A percentile compares a stretch with the other conserved stretches of the same genome.
phyloP scores from a whole-genome alignment of 2,888 invertebrate species.

The Drymonia ruficornis region DNA sequence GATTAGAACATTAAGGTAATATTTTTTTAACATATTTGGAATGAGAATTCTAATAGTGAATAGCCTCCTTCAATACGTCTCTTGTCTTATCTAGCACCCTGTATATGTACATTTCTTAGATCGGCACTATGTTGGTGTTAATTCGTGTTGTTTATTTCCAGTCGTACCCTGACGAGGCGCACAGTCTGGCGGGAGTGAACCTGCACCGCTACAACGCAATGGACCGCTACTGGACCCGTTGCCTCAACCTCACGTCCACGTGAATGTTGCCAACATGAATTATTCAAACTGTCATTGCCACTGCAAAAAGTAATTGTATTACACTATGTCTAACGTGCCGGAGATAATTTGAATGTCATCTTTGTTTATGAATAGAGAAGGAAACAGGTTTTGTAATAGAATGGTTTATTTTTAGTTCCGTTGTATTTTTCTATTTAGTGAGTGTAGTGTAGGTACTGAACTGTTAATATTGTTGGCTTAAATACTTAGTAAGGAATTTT shows the following conservation, averaged over 20 bases:
- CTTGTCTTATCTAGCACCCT: too few relatives aligned
- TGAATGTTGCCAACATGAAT: constrained; percentile 2
- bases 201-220: constrained; percentile 93
- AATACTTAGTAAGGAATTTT: not conserved
- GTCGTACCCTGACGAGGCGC: constrained; percentile 95
- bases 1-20: too few relatives aligned
- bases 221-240: constrained; percentile 89
- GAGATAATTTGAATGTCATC: constrained; percentile 3
- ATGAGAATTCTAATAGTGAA: too few relatives aligned
- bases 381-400: not conserved
- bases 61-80: too few relatives aligned
- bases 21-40: too few relatives aligned
- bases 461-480: not conserved
- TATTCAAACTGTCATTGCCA: not conserved
- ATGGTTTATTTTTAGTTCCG: not conserved
- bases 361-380: not conserved
- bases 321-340: not conserved
- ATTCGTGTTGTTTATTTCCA: constrained; percentile 53
- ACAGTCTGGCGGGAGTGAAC: constrained; percentile 87
- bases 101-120: too few relatives aligned
- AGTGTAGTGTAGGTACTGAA: not conserved
- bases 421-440: not conserved
- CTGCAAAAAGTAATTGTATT: not conserved
- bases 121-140: too few relatives aligned
- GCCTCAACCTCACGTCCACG: constrained; percentile 59